Conservation (phyloP, 2,888 invertebrate genomes). For the Chymomyza procnemis region DNA sequence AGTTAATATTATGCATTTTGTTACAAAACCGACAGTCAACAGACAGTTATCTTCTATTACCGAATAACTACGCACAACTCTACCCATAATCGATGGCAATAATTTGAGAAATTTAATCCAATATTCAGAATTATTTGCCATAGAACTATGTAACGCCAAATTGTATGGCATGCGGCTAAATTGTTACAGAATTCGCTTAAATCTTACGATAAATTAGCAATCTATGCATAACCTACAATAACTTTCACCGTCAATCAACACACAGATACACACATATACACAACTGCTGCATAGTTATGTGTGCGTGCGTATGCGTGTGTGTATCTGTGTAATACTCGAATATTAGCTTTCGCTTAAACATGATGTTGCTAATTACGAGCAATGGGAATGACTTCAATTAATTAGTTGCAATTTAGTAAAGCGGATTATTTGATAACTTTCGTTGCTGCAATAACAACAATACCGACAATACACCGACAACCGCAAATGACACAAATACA, state of each 20-base stretch:
- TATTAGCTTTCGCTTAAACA: slow-evolving; percentile 41
- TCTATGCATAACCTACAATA: slow-evolving; percentile 3
- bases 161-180: neutral
- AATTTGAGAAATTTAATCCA: no score
- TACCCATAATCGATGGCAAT: no score
- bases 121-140: no score
- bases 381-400: slow-evolving; percentile 57
- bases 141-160: no score
- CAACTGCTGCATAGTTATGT: neutral
- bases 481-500: neutral
- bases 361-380: slow-evolving; percentile 23
- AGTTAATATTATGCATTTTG: no score
- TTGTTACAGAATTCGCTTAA: neutral
- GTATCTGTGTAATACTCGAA: slow-evolving; percentile 33
- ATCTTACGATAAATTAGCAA: slow-evolving; percentile 22
- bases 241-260: slow-evolving; percentile 18
- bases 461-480: neutral
- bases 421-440: slow-evolving; percentile 58
- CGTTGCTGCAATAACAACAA: slow-evolving; percentile 40
- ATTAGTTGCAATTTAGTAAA: slow-evolving; percentile 63
- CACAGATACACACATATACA: neutral
- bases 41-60: no score
- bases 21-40: no score
- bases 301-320: neutral
- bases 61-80: no score